Conservation (phyloP, 2,888 invertebrate genomes). For the Drosophila maculinotata region DNA sequence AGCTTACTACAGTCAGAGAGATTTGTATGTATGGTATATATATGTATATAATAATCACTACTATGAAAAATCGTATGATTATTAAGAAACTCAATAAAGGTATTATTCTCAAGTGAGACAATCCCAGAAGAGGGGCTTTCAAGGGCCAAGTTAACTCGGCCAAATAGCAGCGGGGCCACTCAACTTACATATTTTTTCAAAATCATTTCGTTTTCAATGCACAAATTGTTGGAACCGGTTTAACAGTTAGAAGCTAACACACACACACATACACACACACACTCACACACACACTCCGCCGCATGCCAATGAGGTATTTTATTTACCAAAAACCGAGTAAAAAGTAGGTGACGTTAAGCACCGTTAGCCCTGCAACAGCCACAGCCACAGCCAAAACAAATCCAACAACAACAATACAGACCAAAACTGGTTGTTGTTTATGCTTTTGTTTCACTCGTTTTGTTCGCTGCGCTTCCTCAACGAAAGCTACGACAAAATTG, state of each 20-base stretch:
- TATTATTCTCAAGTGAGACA: constrained; percentile 1
- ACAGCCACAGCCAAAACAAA: constrained; percentile 21
- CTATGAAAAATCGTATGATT: not conserved
- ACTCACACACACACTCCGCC: constrained; percentile 9
- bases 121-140: constrained; percentile 2
- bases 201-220: constrained; percentile 76
- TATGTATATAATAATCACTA: not conserved
- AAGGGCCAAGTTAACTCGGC: constrained; percentile 46
- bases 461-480: constrained; percentile 45
- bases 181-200: constrained; percentile 40
- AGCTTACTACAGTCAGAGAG: not conserved
- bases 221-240: constrained; percentile 66
- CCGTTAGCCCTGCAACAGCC: constrained; percentile 67
- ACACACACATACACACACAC: constrained; percentile 18
- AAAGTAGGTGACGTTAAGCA: constrained; percentile 79
- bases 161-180: constrained; percentile 58
- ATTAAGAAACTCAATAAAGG: not conserved
- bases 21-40: not conserved
- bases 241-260: constrained; percentile 56
- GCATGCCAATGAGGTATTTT: constrained; percentile 45
- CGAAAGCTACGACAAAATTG: constrained; percentile 40
- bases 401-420: constrained; percentile 33
- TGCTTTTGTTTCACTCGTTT: constrained; percentile 41
- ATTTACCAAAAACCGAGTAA: constrained; percentile 60
- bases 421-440: constrained; percentile 64